Conservation (phyloP, 2,888 invertebrate species). For the Pandemis corylana region DNA sequence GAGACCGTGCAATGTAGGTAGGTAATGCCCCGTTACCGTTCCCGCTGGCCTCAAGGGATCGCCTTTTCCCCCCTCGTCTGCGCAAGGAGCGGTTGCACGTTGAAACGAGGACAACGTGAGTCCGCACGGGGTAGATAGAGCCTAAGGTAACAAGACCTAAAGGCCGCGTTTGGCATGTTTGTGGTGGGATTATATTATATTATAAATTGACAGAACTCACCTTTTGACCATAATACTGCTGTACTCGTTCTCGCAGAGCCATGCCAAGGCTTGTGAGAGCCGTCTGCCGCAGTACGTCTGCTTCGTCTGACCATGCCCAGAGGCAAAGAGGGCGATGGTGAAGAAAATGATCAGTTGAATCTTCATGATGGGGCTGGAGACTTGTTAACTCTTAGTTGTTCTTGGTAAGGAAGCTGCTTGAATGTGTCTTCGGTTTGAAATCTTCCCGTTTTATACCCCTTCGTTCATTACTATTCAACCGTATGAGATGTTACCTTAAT, state of each 20-base stretch:
- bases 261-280: slow-evolving; percentile 48
- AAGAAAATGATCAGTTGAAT: slow-evolving; percentile 21
- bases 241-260: slow-evolving; percentile 44
- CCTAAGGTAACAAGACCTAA: too few species aligned
- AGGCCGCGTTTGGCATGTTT: too few species aligned
- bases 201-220: background rate
- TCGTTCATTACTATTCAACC: slow-evolving; percentile 23
- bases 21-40: too few species aligned
- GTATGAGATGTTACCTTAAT: slow-evolving; percentile 20
- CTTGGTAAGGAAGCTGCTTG: background rate
- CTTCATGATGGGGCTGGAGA: slow-evolving; percentile 18
- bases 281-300: slow-evolving; percentile 50
- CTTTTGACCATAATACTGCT: slow-evolving; percentile 9
- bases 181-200: too few species aligned
- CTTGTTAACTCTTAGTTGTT: background rate
- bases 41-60: too few species aligned
- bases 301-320: slow-evolving; percentile 12
- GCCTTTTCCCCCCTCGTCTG: too few species aligned
- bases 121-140: too few species aligned
- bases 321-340: slow-evolving; percentile 6
- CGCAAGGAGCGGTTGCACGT: too few species aligned
- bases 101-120: too few species aligned
- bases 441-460: slow-evolving; percentile 29
- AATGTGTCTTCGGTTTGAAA: slow-evolving; percentile 5
- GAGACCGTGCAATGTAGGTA: too few species aligned